Percentiles rank a stretch among this genome's conserved stretches.
Evolutionary conservation across 2,888 invertebrate genomes (phyloP).

Genomic region (Schizaphis graminum): DNA sequence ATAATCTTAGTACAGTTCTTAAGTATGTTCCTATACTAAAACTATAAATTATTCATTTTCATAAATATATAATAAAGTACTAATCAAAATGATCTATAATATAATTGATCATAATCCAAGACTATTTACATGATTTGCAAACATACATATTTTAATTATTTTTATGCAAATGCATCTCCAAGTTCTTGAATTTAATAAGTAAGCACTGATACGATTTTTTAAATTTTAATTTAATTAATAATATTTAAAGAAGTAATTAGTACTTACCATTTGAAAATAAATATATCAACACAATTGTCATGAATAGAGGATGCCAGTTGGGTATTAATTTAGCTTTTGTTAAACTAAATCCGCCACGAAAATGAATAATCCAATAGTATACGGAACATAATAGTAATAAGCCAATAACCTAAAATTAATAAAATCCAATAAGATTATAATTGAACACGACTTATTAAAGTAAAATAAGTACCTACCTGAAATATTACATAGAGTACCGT

Average conservation of each 20-base stretch:
- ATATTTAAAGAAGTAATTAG: neutral
- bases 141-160: neutral
- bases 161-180: neutral
- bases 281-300: neutral
- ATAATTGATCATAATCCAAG: neutral
- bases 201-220: neutral
- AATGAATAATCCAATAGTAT: neutral
- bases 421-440: neutral
- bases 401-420: neutral
- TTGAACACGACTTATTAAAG: neutral
- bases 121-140: neutral
- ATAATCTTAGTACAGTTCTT: too few species aligned
- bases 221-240: neutral
- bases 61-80: neutral
- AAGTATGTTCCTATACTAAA: neutral
- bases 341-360: neutral
- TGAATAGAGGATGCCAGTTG: neutral
- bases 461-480: neutral
- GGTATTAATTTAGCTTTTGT: slow-evolving; percentile 4
- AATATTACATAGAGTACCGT: neutral
- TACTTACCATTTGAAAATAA: neutral
- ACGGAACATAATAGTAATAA: neutral
- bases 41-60: neutral
- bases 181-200: neutral
- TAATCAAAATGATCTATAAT: neutral